Percentiles rank a stretch among this genome's conserved stretches.
phyloP scores from a whole-genome alignment of 2,113 vertebrate genomes.

The Psophia crepitans region DNA sequence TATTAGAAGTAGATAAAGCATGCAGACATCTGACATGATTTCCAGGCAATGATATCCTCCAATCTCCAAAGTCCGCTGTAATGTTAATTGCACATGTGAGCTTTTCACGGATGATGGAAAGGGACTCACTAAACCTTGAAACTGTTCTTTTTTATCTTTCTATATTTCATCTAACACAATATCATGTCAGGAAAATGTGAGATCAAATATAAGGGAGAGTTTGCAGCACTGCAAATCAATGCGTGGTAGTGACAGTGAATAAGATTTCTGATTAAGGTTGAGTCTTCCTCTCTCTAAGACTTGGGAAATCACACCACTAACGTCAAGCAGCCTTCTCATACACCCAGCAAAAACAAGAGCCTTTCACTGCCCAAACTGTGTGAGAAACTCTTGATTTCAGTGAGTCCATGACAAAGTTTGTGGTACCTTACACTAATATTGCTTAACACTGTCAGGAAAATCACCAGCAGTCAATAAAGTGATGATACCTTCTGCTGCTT shows the following conservation, averaged over 20 bases:
- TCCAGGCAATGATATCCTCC: background rate
- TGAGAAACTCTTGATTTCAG: background rate
- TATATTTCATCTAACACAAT: background rate
- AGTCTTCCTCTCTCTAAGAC: background rate
- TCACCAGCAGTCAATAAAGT: background rate
- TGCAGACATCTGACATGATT: background rate
- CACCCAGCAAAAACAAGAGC: background rate
- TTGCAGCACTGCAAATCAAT: background rate
- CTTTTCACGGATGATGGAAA: background rate
- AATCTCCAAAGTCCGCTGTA: background rate
- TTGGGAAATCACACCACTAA: background rate
- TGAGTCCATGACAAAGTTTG: background rate
- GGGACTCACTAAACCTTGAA: background rate
- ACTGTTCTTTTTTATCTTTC: background rate
- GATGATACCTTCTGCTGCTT: slow-evolving; percentile 84
- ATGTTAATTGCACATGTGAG: background rate
- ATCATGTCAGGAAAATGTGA: background rate
- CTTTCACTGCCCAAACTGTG: background rate
- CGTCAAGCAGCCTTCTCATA: background rate
- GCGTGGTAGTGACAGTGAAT: background rate
- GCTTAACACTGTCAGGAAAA: background rate
- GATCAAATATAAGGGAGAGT: background rate
- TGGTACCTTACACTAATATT: background rate
- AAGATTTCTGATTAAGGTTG: background rate
- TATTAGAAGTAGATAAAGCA: background rate